Conservation (phyloP, 2,113 vertebrate genomes). For the Oenanthe oenanthe region DNA sequence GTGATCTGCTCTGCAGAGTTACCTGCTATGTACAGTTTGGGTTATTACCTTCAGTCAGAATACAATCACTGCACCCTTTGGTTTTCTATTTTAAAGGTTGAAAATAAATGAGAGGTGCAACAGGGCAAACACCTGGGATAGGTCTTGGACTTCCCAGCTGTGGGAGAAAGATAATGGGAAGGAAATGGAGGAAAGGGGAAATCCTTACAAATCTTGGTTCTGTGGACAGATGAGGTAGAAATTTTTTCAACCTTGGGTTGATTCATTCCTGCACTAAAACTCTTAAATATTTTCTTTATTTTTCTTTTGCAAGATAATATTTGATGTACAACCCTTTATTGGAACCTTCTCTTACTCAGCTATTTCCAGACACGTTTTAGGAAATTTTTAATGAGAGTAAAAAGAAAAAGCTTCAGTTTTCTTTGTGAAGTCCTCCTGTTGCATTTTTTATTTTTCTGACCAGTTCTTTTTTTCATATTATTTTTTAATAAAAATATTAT, state of each 20-base stretch:
- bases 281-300: neutral
- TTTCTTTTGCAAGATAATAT: neutral
- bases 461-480: fast-evolving
- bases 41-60: neutral
- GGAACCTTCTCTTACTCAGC: neutral
- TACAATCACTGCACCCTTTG: neutral
- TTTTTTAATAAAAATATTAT: neutral
- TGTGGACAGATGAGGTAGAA: neutral
- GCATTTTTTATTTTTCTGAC: fast-evolving
- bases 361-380: neutral
- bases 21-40: neutral
- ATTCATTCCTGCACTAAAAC: neutral
- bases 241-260: neutral
- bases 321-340: neutral
- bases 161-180: neutral
- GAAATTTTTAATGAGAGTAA: neutral
- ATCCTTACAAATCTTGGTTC: neutral
- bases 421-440: neutral
- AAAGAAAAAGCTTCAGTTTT: neutral
- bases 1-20: neutral
- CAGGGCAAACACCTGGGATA: neutral
- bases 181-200: neutral
- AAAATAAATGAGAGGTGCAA: neutral
- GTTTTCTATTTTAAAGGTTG: neutral
- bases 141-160: neutral